Percentiles rank a stretch among this genome's conserved stretches.
These are phyloP conservation scores for Sminthurinus signatus DNA, from an alignment of 1,140 invertebrate genomes.

Conservation along the genomic window DNA sequence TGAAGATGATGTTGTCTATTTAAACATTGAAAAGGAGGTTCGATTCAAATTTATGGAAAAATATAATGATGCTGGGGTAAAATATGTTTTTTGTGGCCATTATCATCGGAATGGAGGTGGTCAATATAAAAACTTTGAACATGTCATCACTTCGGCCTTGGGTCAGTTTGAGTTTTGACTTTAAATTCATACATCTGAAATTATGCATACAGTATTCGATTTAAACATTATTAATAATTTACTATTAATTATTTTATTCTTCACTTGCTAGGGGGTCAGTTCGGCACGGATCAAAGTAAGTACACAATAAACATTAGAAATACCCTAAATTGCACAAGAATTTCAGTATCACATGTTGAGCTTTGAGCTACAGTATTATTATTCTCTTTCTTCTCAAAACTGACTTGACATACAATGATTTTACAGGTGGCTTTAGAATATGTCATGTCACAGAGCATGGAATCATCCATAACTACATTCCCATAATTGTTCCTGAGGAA, in stretches of 20 bases:
- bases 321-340: too few relatives aligned
- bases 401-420: too few relatives aligned
- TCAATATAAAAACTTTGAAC: constrained; percentile 48
- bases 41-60: constrained; percentile 48
- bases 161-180: too few relatives aligned
- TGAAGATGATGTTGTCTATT: constrained; percentile 46
- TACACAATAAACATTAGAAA: too few relatives aligned
- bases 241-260: constrained; percentile 47
- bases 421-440: constrained; percentile 49
- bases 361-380: too few relatives aligned
- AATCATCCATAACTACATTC: constrained; percentile 46
- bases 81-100: constrained; percentile 53
- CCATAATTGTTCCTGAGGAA: constrained; percentile 1
- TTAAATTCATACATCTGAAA: too few relatives aligned
- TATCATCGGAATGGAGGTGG: constrained; percentile 54
- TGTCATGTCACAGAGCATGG: constrained; percentile 45
- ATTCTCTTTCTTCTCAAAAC: too few relatives aligned
- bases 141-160: constrained; percentile 52
- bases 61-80: constrained; percentile 47
- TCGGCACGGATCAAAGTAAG: constrained; percentile 37
- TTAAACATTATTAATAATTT: too few relatives aligned
- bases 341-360: too few relatives aligned
- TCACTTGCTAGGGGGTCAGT: constrained; percentile 19
- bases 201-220: too few relatives aligned
- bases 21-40: constrained; percentile 46